Base-by-base conservation (phyloP, 2,888 invertebrate genomes). In the Stratiomys singularior region DNA sequence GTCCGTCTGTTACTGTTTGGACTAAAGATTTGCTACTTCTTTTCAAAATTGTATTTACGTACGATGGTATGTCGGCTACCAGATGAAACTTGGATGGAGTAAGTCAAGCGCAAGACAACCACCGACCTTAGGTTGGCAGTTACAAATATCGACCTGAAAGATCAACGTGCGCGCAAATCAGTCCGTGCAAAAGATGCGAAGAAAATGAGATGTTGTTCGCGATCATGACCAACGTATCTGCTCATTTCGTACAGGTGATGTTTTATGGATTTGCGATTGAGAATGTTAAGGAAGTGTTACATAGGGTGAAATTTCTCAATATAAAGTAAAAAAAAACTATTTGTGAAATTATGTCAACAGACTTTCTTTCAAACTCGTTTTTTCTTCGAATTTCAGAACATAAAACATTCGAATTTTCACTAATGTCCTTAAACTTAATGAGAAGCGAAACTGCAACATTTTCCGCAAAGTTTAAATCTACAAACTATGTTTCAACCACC, bases 1-100 rank as follows among this genome's bases (percentile, higher is more conserved):
- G 37, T 37, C 9, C 37, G 37, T 37, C 74, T 74, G 37, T 60
- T 74, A 37, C 58, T 58, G 37, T 74, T 74, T 58, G 58, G 44
- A 74, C 58, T 58, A 44, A 58, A 60, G 74, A 74, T 74, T 74
- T 58, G 74, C 74, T 74, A 74, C 74, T 74, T 60, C 30, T 74
- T 74, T 58, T 37, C 37, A 21, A 46, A 69, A 58, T 30, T 21
- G 74, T 60, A 74, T 58, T 52, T 23, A 37, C 37, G 69, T 69
- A 47, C 52, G 27, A 15, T 30, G 21, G 28, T 15, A 5, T 37
- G 28, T 11, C 11, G 28, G 66, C 28, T 66, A 63, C 25, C 63
- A 63, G 7, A n/a, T 52, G 15, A 52, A 52, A 18, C 60, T 60
- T 60, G 23, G 25, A 0, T 25, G 60, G 1, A n/a, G 23, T 60